phyloP scores from a whole-genome alignment of 2,888 invertebrate genomes.

The Trypoxylon attenuatum region DNA sequence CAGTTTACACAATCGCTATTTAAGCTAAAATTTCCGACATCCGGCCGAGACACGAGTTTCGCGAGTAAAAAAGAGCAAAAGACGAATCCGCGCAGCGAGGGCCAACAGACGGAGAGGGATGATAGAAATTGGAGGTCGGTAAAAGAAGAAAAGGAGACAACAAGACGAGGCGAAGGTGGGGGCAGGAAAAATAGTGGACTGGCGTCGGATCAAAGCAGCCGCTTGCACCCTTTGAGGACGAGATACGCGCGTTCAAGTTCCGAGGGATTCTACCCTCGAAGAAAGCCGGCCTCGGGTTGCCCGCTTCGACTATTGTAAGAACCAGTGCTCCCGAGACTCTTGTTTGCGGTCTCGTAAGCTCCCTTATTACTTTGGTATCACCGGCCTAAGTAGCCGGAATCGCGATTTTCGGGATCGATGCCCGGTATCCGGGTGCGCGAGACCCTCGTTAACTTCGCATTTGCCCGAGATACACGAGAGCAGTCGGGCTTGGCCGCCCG shows the following conservation, averaged over 20 bases:
- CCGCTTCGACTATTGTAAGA: constrained; percentile 18
- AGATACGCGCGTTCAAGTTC: constrained; percentile 5
- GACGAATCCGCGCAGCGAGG: too few relatives aligned
- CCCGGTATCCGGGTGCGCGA: too few relatives aligned
- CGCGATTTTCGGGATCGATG: constrained; percentile 24
- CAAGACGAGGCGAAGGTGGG: constrained; percentile 21
- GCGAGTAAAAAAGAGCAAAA: too few relatives aligned
- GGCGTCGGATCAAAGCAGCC: constrained; percentile 27
- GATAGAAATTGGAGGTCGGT: too few relatives aligned
- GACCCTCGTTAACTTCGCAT: neutral
- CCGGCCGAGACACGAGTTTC: too few relatives aligned
- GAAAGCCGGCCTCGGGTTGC: neutral
- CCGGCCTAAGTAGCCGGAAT: constrained; percentile 18
- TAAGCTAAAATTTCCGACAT: too few relatives aligned
- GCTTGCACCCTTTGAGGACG: constrained; percentile 15
- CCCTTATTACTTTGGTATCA: constrained; percentile 30
- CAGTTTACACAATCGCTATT: too few relatives aligned
- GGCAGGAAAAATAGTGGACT: neutral
- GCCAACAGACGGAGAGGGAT: too few relatives aligned
- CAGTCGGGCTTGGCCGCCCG: too few relatives aligned
- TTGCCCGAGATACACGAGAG: too few relatives aligned
- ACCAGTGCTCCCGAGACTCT: constrained; percentile 2
- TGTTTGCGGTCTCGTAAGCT: constrained; percentile 25
- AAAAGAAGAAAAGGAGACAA: constrained; percentile 13
- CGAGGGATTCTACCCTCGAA: neutral